Evolutionary conservation across 2,888 invertebrate genomes (phyloP).

Genomic region (Parnassius orleans): DNA sequence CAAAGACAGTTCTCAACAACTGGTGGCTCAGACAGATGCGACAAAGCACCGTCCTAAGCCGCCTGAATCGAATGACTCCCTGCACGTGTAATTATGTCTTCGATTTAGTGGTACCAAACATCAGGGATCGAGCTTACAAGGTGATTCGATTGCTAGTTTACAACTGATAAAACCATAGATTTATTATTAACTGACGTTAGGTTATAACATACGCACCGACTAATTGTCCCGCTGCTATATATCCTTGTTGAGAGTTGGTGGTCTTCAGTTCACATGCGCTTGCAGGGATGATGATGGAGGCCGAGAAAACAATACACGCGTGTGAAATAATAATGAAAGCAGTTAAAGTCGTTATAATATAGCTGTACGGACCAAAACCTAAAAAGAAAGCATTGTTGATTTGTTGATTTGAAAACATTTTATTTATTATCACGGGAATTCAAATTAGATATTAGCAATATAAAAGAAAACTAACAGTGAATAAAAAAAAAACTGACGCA

Average conservation of each 20-base stretch:
- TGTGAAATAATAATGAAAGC: slow-evolving; percentile 53
- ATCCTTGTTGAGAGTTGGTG: slow-evolving; percentile 55
- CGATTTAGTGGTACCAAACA: background rate
- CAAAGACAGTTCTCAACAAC: background rate
- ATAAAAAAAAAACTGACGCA: too few species aligned
- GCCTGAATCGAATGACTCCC: background rate
- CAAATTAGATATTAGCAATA: too few species aligned
- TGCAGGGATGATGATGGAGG: slow-evolving; percentile 56
- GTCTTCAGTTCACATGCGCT: slow-evolving; percentile 67
- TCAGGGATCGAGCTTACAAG: background rate
- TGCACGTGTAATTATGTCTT: too few species aligned
- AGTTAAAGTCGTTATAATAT: slow-evolving; percentile 41
- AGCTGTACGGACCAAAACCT: slow-evolving; percentile 48
- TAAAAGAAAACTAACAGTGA: too few species aligned
- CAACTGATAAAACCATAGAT: background rate
- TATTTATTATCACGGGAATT: too few species aligned
- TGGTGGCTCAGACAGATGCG: background rate
- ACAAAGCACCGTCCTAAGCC: background rate
- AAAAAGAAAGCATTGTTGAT: slow-evolving; percentile 14
- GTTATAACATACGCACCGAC: slow-evolving; percentile 33
- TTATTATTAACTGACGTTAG: background rate
- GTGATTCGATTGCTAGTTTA: background rate
- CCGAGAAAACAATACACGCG: slow-evolving; percentile 52
- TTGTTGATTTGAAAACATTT: background rate
- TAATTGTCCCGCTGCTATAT: slow-evolving; percentile 44